Percentiles rank a stretch among this genome's conserved stretches.
phyloP scores from a whole-genome alignment of 2,113 vertebrate species.

The Salvelinus fontinalis region DNA sequence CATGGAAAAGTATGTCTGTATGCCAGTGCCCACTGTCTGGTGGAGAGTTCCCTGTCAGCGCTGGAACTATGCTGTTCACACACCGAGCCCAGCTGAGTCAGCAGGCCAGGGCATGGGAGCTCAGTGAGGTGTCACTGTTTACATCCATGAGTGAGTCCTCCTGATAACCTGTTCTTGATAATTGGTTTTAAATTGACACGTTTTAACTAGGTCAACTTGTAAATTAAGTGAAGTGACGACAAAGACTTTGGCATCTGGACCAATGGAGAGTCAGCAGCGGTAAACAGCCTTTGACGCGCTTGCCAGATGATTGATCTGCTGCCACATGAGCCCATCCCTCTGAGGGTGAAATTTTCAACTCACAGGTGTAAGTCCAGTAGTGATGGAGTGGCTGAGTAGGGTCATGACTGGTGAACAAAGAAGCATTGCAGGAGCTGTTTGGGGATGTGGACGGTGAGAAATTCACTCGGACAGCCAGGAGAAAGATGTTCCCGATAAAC shows the following conservation, averaged over 20 bases:
- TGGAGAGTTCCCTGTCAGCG: not conserved
- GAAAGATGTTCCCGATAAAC: conserved; percentile 67
- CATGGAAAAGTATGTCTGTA: not conserved
- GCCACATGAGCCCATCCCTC: not conserved
- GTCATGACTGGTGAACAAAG: conserved; percentile 3
- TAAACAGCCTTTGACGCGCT: not conserved
- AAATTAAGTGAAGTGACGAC: not conserved
- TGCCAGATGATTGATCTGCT: not conserved
- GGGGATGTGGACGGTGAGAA: conserved; percentile 8
- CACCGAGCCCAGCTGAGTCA: conserved; percentile 3
- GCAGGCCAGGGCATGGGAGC: conserved; percentile 14
- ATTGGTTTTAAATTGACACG: no score
- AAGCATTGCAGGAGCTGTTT: not conserved
- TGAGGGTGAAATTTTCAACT: not conserved
- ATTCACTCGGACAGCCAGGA: conserved; percentile 43
- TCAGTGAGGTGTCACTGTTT: conserved; percentile 32
- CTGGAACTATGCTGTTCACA: not conserved
- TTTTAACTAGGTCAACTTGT: no score
- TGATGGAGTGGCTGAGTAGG: not conserved
- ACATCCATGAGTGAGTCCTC: not conserved
- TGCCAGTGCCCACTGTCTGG: not conserved
- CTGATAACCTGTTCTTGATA: no score
- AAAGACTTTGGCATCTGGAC: not conserved
- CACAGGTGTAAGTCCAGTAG: not conserved
- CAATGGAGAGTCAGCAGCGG: not conserved